phyloP scores from a whole-genome alignment of 2,888 invertebrate genomes.

The Didymodactylos carnosus region DNA sequence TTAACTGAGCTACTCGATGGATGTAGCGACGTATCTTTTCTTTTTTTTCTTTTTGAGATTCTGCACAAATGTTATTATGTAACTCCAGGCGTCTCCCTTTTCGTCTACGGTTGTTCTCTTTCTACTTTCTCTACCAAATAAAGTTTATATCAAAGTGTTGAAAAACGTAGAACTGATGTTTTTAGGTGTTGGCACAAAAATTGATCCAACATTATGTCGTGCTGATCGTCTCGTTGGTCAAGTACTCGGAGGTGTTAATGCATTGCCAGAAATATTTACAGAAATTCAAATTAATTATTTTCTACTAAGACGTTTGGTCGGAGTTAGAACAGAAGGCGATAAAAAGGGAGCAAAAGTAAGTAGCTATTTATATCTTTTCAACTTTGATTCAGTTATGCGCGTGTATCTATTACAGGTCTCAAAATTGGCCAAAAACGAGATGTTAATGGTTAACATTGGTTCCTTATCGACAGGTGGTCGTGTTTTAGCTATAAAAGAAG shows the following conservation, averaged over 20 bases:
- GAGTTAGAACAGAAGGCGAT: constrained; percentile 93
- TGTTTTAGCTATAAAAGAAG: constrained; percentile 76
- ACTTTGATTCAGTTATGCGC: constrained; percentile 16
- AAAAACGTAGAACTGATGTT: too few species aligned
- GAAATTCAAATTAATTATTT: constrained; percentile 96
- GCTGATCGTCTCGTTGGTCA: constrained; percentile 95
- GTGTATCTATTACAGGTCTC: constrained; percentile 43
- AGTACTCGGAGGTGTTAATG: constrained; percentile 83
- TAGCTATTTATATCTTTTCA: constrained; percentile 12
- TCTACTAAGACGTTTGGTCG: constrained; percentile 73
- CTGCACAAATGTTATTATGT: too few species aligned
- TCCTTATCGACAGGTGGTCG: constrained; percentile 91
- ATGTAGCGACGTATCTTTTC: too few species aligned
- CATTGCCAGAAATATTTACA: constrained; percentile 84
- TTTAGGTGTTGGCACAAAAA: constrained; percentile 95
- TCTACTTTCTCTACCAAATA: too few species aligned
- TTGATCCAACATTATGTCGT: constrained; percentile 91
- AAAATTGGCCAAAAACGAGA: constrained; percentile 69
- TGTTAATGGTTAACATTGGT: constrained; percentile 88
- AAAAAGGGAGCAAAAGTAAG: constrained; percentile 83
- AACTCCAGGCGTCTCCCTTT: too few species aligned
- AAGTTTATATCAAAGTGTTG: too few species aligned
- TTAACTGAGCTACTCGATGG: too few species aligned
- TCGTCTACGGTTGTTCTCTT: too few species aligned
- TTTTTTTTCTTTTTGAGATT: too few species aligned